These are phyloP conservation scores for Nomada fabriciana DNA, from an alignment of 2,888 invertebrate species.

Conservation along the genomic window DNA sequence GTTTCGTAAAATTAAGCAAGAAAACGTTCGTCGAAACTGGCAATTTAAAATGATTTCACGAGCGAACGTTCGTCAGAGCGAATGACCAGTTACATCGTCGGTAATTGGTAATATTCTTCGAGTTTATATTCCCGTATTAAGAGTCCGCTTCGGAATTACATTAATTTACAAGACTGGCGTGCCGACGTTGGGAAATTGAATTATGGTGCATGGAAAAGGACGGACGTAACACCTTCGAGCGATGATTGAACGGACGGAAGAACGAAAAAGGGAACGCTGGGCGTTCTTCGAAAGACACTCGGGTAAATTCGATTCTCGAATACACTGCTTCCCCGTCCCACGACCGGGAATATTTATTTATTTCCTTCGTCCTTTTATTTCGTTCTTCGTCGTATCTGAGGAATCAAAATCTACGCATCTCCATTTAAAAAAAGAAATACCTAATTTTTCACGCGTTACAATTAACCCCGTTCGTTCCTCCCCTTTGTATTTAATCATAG, in stretches of 20 bases:
- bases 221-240: slow-evolving; percentile 12
- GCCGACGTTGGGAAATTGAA: slow-evolving; percentile 27
- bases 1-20: background rate
- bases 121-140: background rate
- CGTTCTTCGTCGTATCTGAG: background rate
- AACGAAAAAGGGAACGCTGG: background rate
- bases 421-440: background rate
- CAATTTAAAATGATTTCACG: slow-evolving; percentile 1
- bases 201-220: background rate
- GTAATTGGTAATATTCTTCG: slow-evolving; percentile 17
- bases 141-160: background rate
- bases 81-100: background rate
- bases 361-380: background rate
- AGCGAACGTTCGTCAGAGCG: background rate
- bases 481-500: slow-evolving; percentile 50
- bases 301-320: slow-evolving; percentile 49
- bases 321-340: background rate
- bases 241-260: slow-evolving; percentile 6
- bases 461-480: slow-evolving; percentile 43
- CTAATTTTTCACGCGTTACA: background rate
- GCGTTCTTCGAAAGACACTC: slow-evolving; percentile 43
- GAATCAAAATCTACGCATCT: slow-evolving; percentile 6
- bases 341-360: slow-evolving; percentile 16
- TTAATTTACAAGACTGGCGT: background rate
- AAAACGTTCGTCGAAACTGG: background rate